These are phyloP conservation scores for Falco columbarius DNA, from an alignment of 2,797 vertebrate species.

Conservation along the genomic window DNA sequence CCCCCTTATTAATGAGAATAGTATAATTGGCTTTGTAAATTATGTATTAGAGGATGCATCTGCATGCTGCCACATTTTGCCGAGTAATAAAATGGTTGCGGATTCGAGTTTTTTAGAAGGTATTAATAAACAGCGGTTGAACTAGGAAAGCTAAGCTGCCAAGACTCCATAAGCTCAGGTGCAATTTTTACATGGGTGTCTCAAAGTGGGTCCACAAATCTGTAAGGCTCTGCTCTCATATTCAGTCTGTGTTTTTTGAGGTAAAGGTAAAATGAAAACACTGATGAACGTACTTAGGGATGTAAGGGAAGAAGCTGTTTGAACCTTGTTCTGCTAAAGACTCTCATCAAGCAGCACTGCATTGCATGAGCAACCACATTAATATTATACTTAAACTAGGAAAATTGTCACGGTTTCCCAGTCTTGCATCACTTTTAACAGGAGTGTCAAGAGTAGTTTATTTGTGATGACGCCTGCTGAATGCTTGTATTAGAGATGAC, in stretches of 20 bases:
- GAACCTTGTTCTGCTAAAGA: not conserved
- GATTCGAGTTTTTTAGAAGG: not conserved
- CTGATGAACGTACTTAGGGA: not conserved
- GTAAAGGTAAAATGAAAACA: not conserved
- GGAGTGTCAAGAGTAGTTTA: not conserved
- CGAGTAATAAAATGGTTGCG: not conserved
- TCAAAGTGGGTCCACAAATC: not conserved
- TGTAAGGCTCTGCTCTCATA: not conserved
- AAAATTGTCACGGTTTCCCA: not conserved
- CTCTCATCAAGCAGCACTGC: not conserved
- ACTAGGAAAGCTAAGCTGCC: not conserved
- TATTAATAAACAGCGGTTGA: not conserved
- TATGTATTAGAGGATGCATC: not conserved
- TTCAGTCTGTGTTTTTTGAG: not conserved
- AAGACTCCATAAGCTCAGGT: not conserved
- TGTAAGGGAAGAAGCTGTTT: not conserved
- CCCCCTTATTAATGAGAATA: not conserved
- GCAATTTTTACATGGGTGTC: not conserved
- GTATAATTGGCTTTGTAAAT: not conserved
- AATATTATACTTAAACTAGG: not conserved
- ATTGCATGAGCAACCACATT: not conserved
- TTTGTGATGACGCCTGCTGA: not conserved
- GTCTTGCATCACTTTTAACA: not conserved
- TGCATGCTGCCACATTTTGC: not conserved
- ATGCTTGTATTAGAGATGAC: not conserved